These are phyloP conservation scores for Blennius ocellaris DNA, from an alignment of 2,113 vertebrate species.

Conservation along the genomic window DNA sequence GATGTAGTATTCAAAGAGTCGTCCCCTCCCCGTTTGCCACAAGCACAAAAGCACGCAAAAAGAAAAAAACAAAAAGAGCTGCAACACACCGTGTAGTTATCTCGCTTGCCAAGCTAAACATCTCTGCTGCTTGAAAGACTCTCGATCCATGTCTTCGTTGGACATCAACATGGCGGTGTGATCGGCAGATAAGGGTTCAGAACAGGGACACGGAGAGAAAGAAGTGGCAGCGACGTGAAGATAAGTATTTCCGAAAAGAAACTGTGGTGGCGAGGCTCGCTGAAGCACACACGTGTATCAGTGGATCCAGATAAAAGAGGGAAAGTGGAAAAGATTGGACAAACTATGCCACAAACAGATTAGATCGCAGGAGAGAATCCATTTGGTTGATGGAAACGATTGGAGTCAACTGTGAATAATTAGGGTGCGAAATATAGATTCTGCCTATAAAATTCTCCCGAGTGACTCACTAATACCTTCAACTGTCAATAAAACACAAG, in stretches of 20 bases:
- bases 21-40: slow-evolving; percentile 70
- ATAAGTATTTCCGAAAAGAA: slow-evolving; percentile 46
- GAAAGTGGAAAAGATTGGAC: slow-evolving; percentile 27
- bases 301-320: slow-evolving; percentile 48
- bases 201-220: slow-evolving; percentile 25
- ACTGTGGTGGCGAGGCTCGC: slow-evolving; percentile 25
- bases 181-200: slow-evolving; percentile 48
- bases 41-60: slow-evolving; percentile 51
- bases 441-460: no score
- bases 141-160: slow-evolving; percentile 38
- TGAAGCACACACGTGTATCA: slow-evolving; percentile 24
- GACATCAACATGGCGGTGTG: slow-evolving; percentile 34
- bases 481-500: no score
- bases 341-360: slow-evolving; percentile 40
- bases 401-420: not conserved
- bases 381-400: slow-evolving; percentile 10
- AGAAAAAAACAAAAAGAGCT: slow-evolving; percentile 23
- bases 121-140: slow-evolving; percentile 35
- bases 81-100: slow-evolving; percentile 47
- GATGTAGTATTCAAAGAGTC: slow-evolving; percentile 74
- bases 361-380: slow-evolving; percentile 18
- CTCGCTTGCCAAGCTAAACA: slow-evolving; percentile 43
- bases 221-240: not conserved
- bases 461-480: no score
- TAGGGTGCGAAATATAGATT: not conserved